Conservation (phyloP, 2,888 invertebrate genomes). For the Xanthorhoe spadicearia region DNA sequence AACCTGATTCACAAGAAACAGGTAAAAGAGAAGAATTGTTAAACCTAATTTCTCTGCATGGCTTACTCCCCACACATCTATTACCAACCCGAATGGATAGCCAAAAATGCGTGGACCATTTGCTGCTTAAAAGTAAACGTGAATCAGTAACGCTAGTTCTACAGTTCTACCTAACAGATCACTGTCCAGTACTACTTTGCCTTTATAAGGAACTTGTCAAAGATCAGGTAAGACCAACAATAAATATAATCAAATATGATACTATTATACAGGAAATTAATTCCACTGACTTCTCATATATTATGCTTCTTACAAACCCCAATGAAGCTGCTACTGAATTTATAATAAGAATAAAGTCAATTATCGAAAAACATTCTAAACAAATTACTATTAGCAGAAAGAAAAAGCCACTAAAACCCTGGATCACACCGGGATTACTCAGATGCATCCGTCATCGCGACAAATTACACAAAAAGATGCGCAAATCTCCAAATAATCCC, state of each 20-base stretch:
- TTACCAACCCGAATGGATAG: slow-evolving; percentile 33
- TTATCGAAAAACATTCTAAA: slow-evolving; percentile 11
- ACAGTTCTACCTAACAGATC: slow-evolving; percentile 34
- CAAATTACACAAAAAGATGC: slow-evolving; percentile 27
- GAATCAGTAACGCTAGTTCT: slow-evolving; percentile 18
- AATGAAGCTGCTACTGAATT: background rate
- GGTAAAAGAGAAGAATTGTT: slow-evolving; percentile 28
- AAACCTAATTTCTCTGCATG: slow-evolving; percentile 29
- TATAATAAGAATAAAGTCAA: background rate
- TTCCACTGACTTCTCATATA: background rate
- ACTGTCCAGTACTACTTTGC: slow-evolving; percentile 22
- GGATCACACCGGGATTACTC: slow-evolving; percentile 40
- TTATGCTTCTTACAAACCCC: background rate
- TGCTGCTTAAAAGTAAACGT: slow-evolving; percentile 21
- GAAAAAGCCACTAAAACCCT: slow-evolving; percentile 34
- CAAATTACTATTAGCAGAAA: slow-evolving; percentile 1
- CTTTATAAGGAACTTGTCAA: slow-evolving; percentile 1
- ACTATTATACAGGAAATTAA: background rate
- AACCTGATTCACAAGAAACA: slow-evolving; percentile 4
- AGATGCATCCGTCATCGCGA: slow-evolving; percentile 43
- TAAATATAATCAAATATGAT: background rate
- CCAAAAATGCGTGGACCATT: slow-evolving; percentile 36
- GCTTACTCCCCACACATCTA: slow-evolving; percentile 33
- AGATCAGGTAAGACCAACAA: background rate
- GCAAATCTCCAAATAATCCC: slow-evolving; percentile 25